A percentile compares a stretch with the other conserved stretches of the same genome.
These are phyloP conservation scores for Ctenodactylus gundi DNA, from an alignment of 2,113 vertebrate species.

Conservation along the genomic window DNA sequence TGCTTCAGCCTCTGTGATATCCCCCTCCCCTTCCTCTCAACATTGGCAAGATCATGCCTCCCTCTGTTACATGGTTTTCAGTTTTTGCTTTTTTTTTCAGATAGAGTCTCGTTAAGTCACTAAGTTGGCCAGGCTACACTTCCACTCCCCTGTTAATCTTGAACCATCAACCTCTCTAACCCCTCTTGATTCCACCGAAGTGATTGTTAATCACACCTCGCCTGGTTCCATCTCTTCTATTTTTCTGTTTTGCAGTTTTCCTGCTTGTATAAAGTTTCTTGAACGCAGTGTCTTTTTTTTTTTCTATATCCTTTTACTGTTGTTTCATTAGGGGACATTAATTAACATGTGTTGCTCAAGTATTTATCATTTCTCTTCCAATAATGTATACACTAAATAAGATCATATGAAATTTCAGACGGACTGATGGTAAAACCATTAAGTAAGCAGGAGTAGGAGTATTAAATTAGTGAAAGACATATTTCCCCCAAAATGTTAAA, in stretches of 20 bases:
- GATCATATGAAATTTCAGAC: not conserved
- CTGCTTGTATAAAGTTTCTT: not conserved
- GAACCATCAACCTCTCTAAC: not conserved
- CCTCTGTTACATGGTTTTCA: no score
- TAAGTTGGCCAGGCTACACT: no score
- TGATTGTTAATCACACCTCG: not conserved
- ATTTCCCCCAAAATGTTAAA: not conserved
- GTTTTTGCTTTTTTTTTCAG: no score
- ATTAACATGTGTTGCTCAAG: not conserved
- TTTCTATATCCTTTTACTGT: not conserved
- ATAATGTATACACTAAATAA: not conserved
- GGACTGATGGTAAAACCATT: not conserved
- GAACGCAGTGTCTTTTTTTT: not conserved
- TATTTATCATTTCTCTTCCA: not conserved
- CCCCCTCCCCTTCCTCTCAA: not conserved
- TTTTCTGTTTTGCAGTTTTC: not conserved
- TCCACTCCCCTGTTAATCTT: not conserved
- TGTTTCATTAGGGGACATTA: not conserved
- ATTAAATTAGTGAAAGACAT: not conserved
- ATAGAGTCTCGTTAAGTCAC: no score
- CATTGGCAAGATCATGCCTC: no score
- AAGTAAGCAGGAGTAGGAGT: not conserved
- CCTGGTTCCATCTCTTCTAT: not conserved
- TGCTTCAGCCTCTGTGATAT: not conserved
- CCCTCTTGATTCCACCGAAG: not conserved